A percentile compares a stretch with the other conserved stretches of the same genome.
phyloP scores from a whole-genome alignment of 2,113 vertebrate genomes.

The Nothocercus nigrocapillus region DNA sequence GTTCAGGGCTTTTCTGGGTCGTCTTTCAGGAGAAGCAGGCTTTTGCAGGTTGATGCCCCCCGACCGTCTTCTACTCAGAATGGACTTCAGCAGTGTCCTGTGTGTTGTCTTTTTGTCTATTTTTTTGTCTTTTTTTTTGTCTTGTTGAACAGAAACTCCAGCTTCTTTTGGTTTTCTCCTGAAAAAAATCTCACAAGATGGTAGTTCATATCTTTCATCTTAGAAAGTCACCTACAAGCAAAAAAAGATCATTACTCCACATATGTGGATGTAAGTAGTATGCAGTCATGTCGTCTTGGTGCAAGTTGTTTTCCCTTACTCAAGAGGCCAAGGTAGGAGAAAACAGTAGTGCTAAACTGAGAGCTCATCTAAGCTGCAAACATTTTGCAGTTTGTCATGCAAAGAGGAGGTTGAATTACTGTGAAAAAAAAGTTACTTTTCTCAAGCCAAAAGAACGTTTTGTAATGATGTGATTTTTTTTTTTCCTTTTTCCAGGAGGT shows the following conservation, averaged over 20 bases:
- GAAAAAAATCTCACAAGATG: not conserved
- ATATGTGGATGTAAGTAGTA: not conserved
- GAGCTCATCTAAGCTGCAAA: not conserved
- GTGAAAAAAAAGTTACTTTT: slow-evolving; percentile 19
- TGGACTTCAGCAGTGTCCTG: not conserved
- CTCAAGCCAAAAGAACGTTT: not conserved
- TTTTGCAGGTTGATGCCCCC: fast-evolving
- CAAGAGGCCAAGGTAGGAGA: not conserved
- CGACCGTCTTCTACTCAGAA: not conserved
- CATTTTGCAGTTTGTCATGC: not conserved
- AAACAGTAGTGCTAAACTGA: not conserved
- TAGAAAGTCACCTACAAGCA: not conserved
- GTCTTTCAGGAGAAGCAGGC: not conserved
- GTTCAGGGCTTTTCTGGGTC: not conserved
- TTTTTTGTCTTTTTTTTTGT: not conserved
- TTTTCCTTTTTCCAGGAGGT: not conserved
- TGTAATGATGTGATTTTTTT: not conserved
- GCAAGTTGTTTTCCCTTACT: not conserved
- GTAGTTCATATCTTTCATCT: not conserved
- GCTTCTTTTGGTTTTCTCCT: not conserved
- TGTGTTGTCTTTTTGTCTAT: not conserved
- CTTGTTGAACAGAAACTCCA: not conserved
- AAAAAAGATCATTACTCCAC: not conserved
- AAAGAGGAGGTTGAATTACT: not conserved
- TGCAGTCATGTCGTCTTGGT: not conserved